Base-by-base conservation (phyloP, 2,113 vertebrate species). In the Chionomys nivalis region DNA sequence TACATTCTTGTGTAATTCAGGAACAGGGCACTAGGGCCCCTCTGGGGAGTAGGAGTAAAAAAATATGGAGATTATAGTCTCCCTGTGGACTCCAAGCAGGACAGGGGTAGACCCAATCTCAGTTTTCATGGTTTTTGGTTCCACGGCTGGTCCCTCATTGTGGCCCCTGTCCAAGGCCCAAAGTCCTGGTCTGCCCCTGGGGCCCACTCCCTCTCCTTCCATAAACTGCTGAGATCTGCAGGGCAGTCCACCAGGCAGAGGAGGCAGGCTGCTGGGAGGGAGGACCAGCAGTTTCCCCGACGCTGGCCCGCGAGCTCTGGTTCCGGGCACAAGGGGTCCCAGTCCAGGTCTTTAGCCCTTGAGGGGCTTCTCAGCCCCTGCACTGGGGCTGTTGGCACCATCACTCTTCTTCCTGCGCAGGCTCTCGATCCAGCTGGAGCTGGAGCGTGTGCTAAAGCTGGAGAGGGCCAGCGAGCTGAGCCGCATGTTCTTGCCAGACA, bases 401-500 rank as follows among this genome's bases (percentile, higher is more conserved):
- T 97, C 97, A 0, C 97, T 96, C 72, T 99, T 99, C 98, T 99
- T 99, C 96, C 99, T 98, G 87, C 99, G 98, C 58, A 99, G 98
- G 1, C 99, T 99, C 96, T 99, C 99, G 0, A 99, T 99, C 99
- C 99, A 99, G 98, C 98, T 98, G 93, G 98, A 93, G 98, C 99
- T 99, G 97, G 99, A 98, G 42, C 99, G 99, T 4, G 99, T 93
- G 58, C 98, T 95, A 5, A 99, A 99, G 92, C 97, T 97, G 95
- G 99, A 99, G 24, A 99, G 98, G 0, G 99, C 99, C 93, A 99
- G 90, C 23, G 99, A 99, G 75, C 99, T 99, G 63, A 99, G 99
- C 7, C 99, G 97, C 99, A 99, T 99, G 98, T 99, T 99, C 97
- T 99, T 99, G 77, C 99, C 99, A 0, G 99, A 99, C 96, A 99